Conservation (phyloP, 2,888 invertebrate genomes). For the Xestia ashworthii region DNA sequence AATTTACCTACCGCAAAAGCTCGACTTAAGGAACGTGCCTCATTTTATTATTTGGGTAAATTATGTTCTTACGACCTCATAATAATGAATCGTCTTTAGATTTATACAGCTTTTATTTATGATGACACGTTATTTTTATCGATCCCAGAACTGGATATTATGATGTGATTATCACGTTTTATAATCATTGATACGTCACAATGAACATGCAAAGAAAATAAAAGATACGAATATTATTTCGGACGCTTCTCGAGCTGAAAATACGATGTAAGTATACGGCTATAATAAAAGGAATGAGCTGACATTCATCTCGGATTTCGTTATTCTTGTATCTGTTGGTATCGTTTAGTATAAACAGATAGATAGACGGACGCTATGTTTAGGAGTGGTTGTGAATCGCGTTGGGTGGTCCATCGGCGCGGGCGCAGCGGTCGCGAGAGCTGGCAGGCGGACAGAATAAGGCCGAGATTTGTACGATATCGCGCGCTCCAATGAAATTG, state of each 20-base stretch:
- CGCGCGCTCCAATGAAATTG: slow-evolving; percentile 85
- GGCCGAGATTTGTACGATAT: slow-evolving; percentile 88
- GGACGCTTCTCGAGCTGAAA: slow-evolving; percentile 51
- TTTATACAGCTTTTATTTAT: slow-evolving; percentile 80
- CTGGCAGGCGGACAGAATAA: slow-evolving; percentile 80
- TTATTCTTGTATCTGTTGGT: slow-evolving; percentile 80
- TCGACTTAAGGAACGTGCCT: slow-evolving; percentile 73
- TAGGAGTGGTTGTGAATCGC: slow-evolving; percentile 83
- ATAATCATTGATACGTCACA: slow-evolving; percentile 72
- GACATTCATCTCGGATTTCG: slow-evolving; percentile 77
- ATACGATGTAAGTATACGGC: slow-evolving; percentile 59
- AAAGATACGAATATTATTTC: slow-evolving; percentile 56
- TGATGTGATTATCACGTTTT: slow-evolving; percentile 79
- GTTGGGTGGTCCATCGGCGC: slow-evolving; percentile 83
- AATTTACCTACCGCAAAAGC: slow-evolving; percentile 70
- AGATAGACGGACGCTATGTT: slow-evolving; percentile 83
- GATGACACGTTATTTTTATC: slow-evolving; percentile 79
- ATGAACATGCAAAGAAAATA: slow-evolving; percentile 69
- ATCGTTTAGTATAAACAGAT: slow-evolving; percentile 84
- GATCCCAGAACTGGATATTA: slow-evolving; percentile 71
- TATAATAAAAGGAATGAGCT: slow-evolving; percentile 76
- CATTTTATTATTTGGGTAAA: slow-evolving; percentile 81
- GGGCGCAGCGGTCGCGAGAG: slow-evolving; percentile 74
- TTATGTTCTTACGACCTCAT: slow-evolving; percentile 79
- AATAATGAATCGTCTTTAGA: slow-evolving; percentile 75